Conservation (phyloP, 2,888 invertebrate genomes). For the Drosophila silvestris region DNA sequence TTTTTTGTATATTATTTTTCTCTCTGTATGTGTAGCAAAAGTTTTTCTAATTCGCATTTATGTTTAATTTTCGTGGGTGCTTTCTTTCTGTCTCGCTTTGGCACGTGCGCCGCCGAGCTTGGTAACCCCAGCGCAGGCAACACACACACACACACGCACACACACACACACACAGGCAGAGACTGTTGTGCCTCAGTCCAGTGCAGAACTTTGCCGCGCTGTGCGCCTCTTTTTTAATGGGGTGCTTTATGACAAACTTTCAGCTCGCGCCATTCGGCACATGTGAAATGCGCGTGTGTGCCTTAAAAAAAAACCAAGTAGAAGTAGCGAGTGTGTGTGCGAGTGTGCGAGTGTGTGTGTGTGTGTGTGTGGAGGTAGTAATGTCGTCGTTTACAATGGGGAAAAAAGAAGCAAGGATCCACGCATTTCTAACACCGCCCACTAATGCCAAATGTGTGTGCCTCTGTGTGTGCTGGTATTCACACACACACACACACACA, state of each 20-base stretch:
- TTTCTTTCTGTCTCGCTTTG: slow-evolving; percentile 37
- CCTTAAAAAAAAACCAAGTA: not conserved
- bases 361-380: slow-evolving; percentile 41
- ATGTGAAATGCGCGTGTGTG: slow-evolving; percentile 38
- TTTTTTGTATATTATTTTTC: not conserved
- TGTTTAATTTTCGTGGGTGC: slow-evolving; percentile 69
- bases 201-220: slow-evolving; percentile 29
- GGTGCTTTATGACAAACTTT: slow-evolving; percentile 83
- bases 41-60: slow-evolving; percentile 81
- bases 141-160: not conserved
- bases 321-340: slow-evolving; percentile 6
- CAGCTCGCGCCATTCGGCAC: slow-evolving; percentile 70
- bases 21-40: slow-evolving; percentile 31
- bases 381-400: slow-evolving; percentile 35
- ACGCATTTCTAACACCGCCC: slow-evolving; percentile 85
- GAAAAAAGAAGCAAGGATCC: slow-evolving; percentile 34
- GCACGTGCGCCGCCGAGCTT: slow-evolving; percentile 20
- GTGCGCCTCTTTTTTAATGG: slow-evolving; percentile 77
- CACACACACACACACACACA: slow-evolving; percentile 2
- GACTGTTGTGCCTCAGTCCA: slow-evolving; percentile 1
- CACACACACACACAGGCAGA: not conserved
- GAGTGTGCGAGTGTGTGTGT: slow-evolving; percentile 20
- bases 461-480: slow-evolving; percentile 25
- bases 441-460: slow-evolving; percentile 80
- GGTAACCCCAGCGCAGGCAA: slow-evolving; percentile 31